phyloP scores from a whole-genome alignment of 2,113 vertebrate genomes.

The Rana temporaria region DNA sequence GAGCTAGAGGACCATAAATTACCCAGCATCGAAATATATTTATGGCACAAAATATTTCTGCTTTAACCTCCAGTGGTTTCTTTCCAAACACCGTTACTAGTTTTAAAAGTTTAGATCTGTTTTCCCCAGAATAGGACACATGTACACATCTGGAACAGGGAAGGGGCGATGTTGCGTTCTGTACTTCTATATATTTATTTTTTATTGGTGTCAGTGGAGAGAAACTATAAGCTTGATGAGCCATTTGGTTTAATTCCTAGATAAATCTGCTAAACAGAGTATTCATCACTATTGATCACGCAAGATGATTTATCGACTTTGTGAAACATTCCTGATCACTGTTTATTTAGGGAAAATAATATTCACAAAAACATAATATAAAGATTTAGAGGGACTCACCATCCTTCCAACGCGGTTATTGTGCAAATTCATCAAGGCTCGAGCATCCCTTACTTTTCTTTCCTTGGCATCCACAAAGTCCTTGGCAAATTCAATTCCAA shows the following conservation, averaged over 20 bases:
- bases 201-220: neutral
- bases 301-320: neutral
- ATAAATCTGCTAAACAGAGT: neutral
- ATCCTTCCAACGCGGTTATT: constrained; percentile 96
- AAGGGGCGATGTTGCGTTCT: neutral
- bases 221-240: neutral
- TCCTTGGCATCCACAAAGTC: constrained; percentile 96
- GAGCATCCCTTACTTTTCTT: constrained; percentile 91
- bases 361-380: neutral
- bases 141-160: constrained; percentile 43
- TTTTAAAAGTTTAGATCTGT: constrained; percentile 25
- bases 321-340: neutral
- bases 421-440: constrained; percentile 96
- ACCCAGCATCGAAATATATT: constrained; percentile 46
- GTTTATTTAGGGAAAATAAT: neutral
- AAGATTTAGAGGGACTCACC: constrained; percentile 73
- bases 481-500: constrained; percentile 93
- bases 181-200: neutral
- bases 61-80: constrained; percentile 31
- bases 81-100: constrained; percentile 34
- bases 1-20: constrained; percentile 36
- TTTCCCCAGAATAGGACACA: constrained; percentile 9
- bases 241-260: constrained; percentile 1
- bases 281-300: neutral
- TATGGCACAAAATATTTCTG: constrained; percentile 48